Conservation (phyloP, 92 coral and sea anemone genomes). For the Phenganax subtilis region DNA sequence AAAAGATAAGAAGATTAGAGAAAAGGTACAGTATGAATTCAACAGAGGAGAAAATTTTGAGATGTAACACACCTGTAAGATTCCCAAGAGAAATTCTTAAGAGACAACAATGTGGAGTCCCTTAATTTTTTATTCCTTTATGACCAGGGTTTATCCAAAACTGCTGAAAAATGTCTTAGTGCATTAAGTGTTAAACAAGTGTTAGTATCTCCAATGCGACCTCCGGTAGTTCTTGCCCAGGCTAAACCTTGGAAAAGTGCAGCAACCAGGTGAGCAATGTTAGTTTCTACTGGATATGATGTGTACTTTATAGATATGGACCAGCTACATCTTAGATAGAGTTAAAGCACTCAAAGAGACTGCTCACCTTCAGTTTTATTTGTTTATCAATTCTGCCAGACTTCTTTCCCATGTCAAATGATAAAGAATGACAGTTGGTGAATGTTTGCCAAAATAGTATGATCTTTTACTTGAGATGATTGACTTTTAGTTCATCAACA, state of each 20-base stretch:
- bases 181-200: conserved; percentile 4
- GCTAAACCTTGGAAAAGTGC: conserved; percentile 8
- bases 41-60: neutral
- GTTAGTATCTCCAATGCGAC: neutral
- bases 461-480: no score
- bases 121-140: neutral
- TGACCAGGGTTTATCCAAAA: conserved; percentile 23
- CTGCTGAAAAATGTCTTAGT: conserved; percentile 26
- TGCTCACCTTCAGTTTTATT: no score
- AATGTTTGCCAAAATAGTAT: no score
- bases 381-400: no score
- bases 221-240: conserved; percentile 16
- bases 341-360: no score
- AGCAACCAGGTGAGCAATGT: conserved; percentile 5
- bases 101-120: neutral
- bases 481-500: no score
- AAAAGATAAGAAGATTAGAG: conserved; percentile 47
- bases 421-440: no score
- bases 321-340: no score
- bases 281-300: neutral
- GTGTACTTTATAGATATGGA: no score
- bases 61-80: neutral
- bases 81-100: neutral
- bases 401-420: no score
- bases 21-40: conserved; percentile 34